Base-by-base conservation (phyloP, 53 echinoderm and acorn worm genomes). In the Crossaster papposus region DNA sequence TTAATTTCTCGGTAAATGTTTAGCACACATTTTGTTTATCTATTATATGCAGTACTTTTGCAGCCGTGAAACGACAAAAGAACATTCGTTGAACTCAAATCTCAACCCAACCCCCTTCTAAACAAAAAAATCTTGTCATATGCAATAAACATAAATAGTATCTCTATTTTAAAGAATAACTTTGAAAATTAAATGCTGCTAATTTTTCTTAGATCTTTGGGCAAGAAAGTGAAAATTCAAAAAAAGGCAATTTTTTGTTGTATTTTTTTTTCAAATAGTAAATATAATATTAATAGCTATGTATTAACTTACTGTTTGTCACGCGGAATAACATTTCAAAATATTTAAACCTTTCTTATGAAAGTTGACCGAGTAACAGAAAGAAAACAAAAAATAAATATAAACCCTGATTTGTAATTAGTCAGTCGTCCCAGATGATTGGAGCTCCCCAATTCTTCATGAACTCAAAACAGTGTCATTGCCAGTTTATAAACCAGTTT, bases 271-370 rank as follows among this genome's bases (percentile, higher is more conserved):
- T 54, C 23, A 65, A 28, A 33, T 73, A 36, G 36, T 36, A 68
- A 26, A 82, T 38, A 82, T 82, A 82, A 82, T 82, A 36, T 82
- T 18, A n/a, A 36, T 82, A 82, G 35, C 17, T 33, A 82, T 65
- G 23, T 82, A 82, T 64, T 82, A 82, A 82, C 82, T 82, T 82
- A 82, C 33, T 68, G 36, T 73, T 35, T 34, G 17, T 73, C 26
- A 82, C 36, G 37, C 36, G 82, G 68, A 82, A 82, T 82, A 82
- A 82, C 65, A 24, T 65, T 82, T 34, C n/a, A 17, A 14, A 28
- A 73, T 65, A 65, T 35, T 36, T 36, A 38, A 35, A 50, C 30
- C 58, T 82, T 32, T 30, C 36, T 2, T 64, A n/a, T 30, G 36
- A 37, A 68, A 11, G 32, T 26, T 63, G 64, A 81, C 65, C 36